Evolutionary conservation across 2,888 invertebrate species (phyloP).

Genomic region (Caenorhabditis imperialis): DNA sequence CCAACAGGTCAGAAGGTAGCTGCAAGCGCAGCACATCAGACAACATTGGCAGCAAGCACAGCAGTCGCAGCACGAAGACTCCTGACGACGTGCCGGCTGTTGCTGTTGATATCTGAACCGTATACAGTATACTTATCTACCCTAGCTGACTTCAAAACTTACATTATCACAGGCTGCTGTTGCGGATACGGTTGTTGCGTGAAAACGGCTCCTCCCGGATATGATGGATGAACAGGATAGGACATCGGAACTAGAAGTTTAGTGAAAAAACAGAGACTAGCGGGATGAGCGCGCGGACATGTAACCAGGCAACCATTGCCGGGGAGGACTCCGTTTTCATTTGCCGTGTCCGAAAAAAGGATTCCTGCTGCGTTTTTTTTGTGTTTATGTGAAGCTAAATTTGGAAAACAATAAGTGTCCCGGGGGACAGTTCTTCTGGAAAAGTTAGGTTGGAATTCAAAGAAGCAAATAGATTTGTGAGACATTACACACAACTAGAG

Average conservation of each 20-base stretch:
- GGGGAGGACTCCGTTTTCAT: too few species aligned
- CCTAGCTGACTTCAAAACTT: neutral
- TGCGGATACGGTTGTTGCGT: constrained; percentile 45
- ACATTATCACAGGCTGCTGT: constrained; percentile 46
- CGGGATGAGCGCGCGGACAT: constrained; percentile 1
- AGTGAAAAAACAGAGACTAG: neutral
- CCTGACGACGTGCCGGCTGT: constrained; percentile 30
- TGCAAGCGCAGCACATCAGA: constrained; percentile 39
- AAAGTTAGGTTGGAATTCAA: too few species aligned
- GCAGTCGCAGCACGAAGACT: constrained; percentile 34
- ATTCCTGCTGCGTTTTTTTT: too few species aligned
- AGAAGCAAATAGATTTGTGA: too few species aligned
- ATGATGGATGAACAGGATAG: constrained; percentile 35
- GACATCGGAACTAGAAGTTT: constrained; percentile 10
- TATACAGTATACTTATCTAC: neutral
- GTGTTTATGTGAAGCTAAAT: too few species aligned
- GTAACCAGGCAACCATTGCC: constrained; percentile 35
- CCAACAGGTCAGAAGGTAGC: constrained; percentile 37
- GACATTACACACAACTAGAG: too few species aligned
- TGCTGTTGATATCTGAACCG: constrained; percentile 24
- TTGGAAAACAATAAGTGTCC: too few species aligned
- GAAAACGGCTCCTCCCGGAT: constrained; percentile 19
- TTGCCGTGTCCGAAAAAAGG: too few species aligned
- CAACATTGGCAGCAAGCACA: constrained; percentile 43
- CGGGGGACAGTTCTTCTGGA: too few species aligned